A percentile compares a stretch with the other conserved stretches of the same genome.
Conservation (phyloP, 2,113 vertebrate species). For the Nycticorax nycticorax region DNA sequence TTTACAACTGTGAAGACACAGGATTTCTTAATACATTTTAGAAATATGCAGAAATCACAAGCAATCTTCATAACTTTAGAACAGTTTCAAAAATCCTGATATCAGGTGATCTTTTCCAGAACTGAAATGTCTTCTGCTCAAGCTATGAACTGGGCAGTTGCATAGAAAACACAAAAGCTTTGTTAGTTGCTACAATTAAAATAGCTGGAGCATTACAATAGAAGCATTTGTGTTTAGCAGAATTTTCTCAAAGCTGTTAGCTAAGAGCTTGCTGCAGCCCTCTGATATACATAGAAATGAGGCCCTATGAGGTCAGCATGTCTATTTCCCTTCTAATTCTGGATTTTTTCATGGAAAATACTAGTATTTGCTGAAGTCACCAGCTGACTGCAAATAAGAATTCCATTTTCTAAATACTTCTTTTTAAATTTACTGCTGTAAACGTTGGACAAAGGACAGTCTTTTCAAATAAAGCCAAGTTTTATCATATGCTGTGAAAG, state of each 20-base stretch:
- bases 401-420: neutral
- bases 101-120: neutral
- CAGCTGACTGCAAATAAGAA: neutral
- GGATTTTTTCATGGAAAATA: neutral
- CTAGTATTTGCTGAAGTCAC: neutral
- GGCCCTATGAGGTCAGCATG: neutral
- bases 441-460: neutral
- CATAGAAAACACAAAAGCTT: neutral
- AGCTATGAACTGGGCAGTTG: neutral
- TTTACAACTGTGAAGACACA: neutral
- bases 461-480: neutral
- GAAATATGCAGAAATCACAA: neutral
- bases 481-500: neutral
- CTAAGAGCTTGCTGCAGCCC: neutral
- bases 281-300: neutral
- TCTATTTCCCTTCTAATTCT: neutral
- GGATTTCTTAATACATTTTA: neutral
- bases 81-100: neutral
- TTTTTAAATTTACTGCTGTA: neutral
- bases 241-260: neutral
- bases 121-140: neutral
- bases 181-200: neutral
- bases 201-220: slow-evolving; percentile 19
- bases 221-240: neutral
- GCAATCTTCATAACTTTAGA: neutral